phyloP scores from a whole-genome alignment of 2,888 invertebrate species.

The Pseudanteris insignis region DNA sequence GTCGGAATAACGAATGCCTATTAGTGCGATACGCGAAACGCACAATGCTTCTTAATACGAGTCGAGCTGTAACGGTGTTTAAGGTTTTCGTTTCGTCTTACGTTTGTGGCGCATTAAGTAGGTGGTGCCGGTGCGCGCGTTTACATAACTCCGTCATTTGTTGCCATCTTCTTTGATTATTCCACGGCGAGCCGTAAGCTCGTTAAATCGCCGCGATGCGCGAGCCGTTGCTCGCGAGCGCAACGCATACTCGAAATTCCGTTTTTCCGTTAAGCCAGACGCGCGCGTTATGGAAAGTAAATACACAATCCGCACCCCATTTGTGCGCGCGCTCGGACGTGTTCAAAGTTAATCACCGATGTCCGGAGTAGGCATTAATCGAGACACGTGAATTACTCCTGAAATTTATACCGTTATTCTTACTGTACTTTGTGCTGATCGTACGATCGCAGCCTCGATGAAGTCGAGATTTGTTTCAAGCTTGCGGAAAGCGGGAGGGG shows the following conservation, averaged over 20 bases:
- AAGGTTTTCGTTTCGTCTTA: too few relatives aligned
- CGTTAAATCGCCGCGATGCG: constrained; percentile 37
- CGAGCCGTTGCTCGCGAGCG: constrained; percentile 36
- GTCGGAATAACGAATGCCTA: background rate
- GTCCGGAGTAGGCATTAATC: constrained; percentile 42
- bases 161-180: constrained; percentile 24
- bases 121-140: constrained; percentile 8
- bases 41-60: too few relatives aligned
- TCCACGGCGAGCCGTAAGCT: constrained; percentile 12
- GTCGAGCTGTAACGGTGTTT: too few relatives aligned
- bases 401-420: constrained; percentile 45
- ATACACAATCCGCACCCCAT: constrained; percentile 16
- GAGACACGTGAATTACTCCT: constrained; percentile 41
- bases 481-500: background rate
- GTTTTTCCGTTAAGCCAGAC: constrained; percentile 37
- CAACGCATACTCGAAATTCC: constrained; percentile 51
- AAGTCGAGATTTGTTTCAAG: constrained; percentile 15
- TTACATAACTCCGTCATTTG: constrained; percentile 12
- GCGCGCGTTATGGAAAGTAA: constrained; percentile 39
- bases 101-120: constrained; percentile 13
- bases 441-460: constrained; percentile 12
- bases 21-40: constrained; percentile 1
- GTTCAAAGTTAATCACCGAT: constrained; percentile 34
- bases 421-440: constrained; percentile 37
- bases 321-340: constrained; percentile 9